A percentile compares a stretch with the other conserved stretches of the same genome.
These are phyloP conservation scores for Urosaurus nigricauda DNA, from an alignment of 2,797 vertebrate species.

Conservation along the genomic window DNA sequence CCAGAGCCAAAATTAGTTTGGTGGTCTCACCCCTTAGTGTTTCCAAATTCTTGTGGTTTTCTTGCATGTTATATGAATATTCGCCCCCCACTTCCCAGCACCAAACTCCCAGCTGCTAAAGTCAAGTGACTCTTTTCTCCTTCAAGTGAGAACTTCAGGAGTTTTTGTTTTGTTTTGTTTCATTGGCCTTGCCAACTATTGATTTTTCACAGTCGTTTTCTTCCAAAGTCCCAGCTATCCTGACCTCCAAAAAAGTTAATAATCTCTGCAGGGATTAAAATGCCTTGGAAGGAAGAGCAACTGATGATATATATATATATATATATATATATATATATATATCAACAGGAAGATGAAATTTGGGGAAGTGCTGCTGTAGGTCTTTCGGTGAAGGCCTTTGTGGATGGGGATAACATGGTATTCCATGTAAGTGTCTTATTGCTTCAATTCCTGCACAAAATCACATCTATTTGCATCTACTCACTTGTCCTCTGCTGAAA, in stretches of 20 bases:
- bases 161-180: not conserved
- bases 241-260: not conserved
- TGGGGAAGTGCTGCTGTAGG: not conserved
- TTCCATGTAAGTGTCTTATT: not conserved
- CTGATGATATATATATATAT: not conserved
- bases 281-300: not conserved
- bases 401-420: not conserved
- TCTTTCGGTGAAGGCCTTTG: not conserved
- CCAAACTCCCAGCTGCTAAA: slow-evolving; percentile 25
- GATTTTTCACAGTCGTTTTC: not conserved
- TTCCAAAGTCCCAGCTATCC: not conserved
- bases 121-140: not conserved
- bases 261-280: not conserved
- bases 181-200: not conserved
- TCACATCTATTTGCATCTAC: too few species aligned
- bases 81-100: too few species aligned
- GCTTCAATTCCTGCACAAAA: too few species aligned
- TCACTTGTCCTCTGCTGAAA: too few species aligned
- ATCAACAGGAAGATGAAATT: not conserved
- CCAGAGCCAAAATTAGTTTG: slow-evolving; percentile 43
- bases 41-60: slow-evolving; percentile 48
- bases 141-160: not conserved
- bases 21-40: slow-evolving; percentile 25
- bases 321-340: too few species aligned
- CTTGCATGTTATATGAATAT: slow-evolving; percentile 30